Evolutionary conservation across 2,888 invertebrate genomes (phyloP).

Genomic region (Callimorpha dominula): DNA sequence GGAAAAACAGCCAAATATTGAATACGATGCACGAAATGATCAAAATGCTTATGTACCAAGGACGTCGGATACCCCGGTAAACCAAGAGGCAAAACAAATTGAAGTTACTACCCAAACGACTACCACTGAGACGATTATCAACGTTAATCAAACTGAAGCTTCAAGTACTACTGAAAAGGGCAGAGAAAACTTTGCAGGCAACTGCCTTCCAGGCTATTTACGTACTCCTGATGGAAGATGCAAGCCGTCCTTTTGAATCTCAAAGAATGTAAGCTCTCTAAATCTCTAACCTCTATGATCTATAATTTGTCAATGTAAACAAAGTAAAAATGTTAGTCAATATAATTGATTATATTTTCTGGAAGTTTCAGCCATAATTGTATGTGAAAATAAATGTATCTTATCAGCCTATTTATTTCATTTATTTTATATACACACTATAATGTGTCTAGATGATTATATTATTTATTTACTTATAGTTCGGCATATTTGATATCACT

Average conservation of each 20-base stretch:
- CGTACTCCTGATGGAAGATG: conserved; percentile 76
- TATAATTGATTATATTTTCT: not conserved
- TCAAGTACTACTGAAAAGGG: conserved; percentile 58
- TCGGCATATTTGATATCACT: too few relatives aligned
- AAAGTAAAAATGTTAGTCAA: not conserved
- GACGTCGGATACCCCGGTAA: not conserved
- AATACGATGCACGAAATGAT: not conserved
- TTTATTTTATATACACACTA: not conserved
- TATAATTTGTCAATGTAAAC: not conserved
- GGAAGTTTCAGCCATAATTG: not conserved
- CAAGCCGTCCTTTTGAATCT: conserved; percentile 58
- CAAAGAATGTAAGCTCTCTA: conserved; percentile 6
- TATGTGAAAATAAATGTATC: not conserved
- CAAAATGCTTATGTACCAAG: conserved; percentile 1
- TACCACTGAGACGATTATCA: not conserved
- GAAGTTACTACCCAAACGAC: not conserved
- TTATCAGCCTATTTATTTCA: not conserved
- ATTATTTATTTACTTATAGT: not conserved
- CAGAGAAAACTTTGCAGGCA: conserved; percentile 68
- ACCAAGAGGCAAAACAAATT: not conserved
- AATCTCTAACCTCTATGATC: not conserved
- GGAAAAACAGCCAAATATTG: not conserved
- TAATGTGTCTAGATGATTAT: not conserved
- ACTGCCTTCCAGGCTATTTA: conserved; percentile 67
- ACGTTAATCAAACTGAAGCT: not conserved